phyloP scores from a whole-genome alignment of 2,797 vertebrate genomes.

The Pyrocephalus nanus region DNA sequence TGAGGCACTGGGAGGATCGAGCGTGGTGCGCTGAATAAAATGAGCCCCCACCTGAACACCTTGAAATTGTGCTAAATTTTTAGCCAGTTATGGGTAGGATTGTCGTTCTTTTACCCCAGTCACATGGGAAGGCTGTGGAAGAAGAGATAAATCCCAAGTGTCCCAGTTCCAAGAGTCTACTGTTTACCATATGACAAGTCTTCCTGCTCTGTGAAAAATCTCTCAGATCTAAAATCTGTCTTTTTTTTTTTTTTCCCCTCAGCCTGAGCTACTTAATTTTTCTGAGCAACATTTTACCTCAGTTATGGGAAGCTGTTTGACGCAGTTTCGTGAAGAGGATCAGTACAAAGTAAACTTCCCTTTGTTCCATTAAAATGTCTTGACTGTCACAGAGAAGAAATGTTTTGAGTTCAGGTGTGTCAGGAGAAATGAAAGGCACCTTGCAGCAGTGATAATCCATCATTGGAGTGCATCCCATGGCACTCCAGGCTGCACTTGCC shows the following conservation, averaged over 20 bases:
- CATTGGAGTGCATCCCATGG: neutral
- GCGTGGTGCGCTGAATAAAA: neutral
- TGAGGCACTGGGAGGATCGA: neutral
- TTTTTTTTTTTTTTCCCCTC: neutral
- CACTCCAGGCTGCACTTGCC: neutral
- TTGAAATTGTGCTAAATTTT: neutral
- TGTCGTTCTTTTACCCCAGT: neutral
- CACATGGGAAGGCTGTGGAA: neutral
- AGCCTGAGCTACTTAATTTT: neutral
- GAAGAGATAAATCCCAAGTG: slow-evolving; percentile 1
- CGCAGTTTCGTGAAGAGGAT: neutral
- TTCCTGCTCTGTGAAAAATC: neutral
- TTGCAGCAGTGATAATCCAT: neutral
- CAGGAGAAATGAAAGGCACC: neutral
- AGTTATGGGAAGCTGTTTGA: neutral
- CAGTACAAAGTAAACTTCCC: neutral
- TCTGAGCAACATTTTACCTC: neutral
- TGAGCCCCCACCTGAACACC: neutral
- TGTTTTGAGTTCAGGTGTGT: neutral
- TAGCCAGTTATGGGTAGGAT: neutral
- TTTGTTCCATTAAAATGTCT: neutral
- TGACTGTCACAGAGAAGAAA: neutral
- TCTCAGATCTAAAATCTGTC: neutral
- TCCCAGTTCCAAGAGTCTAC: neutral
- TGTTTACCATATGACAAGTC: neutral